phyloP scores from a whole-genome alignment of 2,797 vertebrate genomes.

The Triplophysa bombifrons region DNA sequence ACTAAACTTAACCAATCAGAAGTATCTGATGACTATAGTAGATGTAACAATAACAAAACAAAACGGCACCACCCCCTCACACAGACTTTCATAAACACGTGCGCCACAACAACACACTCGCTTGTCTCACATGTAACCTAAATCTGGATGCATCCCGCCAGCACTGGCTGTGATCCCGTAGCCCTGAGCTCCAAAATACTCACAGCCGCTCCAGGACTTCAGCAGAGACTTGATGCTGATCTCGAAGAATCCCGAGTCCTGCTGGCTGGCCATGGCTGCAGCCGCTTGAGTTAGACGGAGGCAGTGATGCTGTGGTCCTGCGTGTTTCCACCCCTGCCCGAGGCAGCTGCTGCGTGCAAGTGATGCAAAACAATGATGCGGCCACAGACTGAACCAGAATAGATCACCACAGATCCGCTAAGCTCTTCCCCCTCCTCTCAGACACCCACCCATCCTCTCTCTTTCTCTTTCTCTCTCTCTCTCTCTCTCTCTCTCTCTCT shows the following conservation, averaged over 20 bases:
- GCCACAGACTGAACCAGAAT: constrained; percentile 70
- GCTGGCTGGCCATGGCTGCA: constrained; percentile 92
- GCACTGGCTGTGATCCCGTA: constrained; percentile 2
- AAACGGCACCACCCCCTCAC: constrained; percentile 41
- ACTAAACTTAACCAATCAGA: constrained; percentile 69
- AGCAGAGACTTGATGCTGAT: constrained; percentile 99
- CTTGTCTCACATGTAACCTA: constrained; percentile 20
- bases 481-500: constrained; percentile 11
- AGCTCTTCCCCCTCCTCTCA: constrained; percentile 62
- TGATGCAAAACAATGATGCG: constrained; percentile 67
- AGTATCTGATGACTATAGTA: constrained; percentile 62
- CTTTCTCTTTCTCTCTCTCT: constrained; percentile 17
- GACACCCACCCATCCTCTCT: constrained; percentile 22
- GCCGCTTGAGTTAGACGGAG: not conserved
- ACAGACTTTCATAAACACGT: constrained; percentile 45
- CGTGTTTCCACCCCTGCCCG: constrained; percentile 60
- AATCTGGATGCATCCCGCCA: constrained; percentile 55
- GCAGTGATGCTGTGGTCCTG: constrained; percentile 53
- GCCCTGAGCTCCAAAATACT: constrained; percentile 73
- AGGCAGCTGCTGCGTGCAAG: constrained; percentile 69
- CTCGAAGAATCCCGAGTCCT: constrained; percentile 99
- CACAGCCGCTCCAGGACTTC: constrained; percentile 98
- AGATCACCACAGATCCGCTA: constrained; percentile 77
- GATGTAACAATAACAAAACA: constrained; percentile 40
- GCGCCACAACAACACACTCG: constrained; percentile 26